These are phyloP conservation scores for Lepidurus couesii DNA, from an alignment of 1,140 invertebrate genomes.

Conservation along the genomic window DNA sequence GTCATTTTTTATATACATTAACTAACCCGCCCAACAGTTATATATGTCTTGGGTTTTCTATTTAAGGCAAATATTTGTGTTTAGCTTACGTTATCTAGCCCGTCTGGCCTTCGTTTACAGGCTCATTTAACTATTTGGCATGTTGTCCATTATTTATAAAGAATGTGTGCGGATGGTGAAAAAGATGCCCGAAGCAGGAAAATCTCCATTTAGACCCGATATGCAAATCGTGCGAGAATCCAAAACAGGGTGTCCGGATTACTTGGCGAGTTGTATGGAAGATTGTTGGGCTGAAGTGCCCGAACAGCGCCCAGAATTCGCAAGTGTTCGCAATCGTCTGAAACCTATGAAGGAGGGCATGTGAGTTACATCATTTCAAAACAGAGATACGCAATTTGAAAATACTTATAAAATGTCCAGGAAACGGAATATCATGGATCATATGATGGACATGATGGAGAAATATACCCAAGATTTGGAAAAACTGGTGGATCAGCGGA, in stretches of 20 bases:
- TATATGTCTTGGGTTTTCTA: no score
- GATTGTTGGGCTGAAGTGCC: conserved; percentile 84
- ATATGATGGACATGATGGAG: conserved; percentile 95
- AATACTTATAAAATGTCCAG: conserved; percentile 43
- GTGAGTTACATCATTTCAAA: conserved; percentile 47
- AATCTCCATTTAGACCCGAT: conserved; percentile 70
- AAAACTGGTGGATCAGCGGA: conserved; percentile 83
- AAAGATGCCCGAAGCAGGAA: conserved; percentile 54
- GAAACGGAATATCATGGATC: conserved; percentile 86
- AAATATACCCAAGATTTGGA: conserved; percentile 91
- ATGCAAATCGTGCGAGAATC: conserved; percentile 58
- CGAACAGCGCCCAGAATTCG: conserved; percentile 72
- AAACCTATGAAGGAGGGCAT: conserved; percentile 82
- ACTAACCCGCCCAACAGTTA: no score
- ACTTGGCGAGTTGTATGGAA: conserved; percentile 66
- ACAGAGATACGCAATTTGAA: background rate
- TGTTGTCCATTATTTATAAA: conserved; percentile 42
- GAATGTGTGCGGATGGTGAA: conserved; percentile 77
- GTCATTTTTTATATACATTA: no score
- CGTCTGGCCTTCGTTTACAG: no score
- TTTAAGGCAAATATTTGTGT: no score
- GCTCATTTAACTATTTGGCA: no score
- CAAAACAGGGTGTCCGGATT: conserved; percentile 63
- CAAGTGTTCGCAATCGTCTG: conserved; percentile 64
- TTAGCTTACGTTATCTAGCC: no score